phyloP scores from a whole-genome alignment of 2,113 vertebrate genomes.

The Onychostruthus taczanowskii region DNA sequence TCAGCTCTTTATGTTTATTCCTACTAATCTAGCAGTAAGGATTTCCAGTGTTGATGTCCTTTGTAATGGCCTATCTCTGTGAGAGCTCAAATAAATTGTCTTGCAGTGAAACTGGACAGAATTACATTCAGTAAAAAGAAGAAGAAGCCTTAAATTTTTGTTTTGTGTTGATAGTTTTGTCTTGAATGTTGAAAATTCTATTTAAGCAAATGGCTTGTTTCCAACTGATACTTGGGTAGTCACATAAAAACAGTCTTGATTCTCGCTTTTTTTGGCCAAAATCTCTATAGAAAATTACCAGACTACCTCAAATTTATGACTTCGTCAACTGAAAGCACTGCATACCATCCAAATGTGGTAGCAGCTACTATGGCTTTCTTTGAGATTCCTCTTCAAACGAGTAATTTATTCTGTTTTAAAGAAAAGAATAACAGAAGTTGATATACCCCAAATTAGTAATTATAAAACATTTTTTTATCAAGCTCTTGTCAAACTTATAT shows the following conservation, averaged over 20 bases:
- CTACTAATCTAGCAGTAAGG: background rate
- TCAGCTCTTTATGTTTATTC: background rate
- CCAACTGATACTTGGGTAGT: background rate
- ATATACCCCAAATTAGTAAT: background rate
- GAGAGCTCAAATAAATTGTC: background rate
- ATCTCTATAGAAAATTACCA: background rate
- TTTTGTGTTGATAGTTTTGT: background rate
- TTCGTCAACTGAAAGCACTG: background rate
- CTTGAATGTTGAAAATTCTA: background rate
- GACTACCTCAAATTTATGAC: background rate
- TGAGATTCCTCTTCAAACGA: background rate
- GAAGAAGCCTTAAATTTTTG: background rate
- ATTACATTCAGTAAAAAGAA: background rate
- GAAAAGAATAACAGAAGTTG: background rate
- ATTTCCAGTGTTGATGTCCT: background rate
- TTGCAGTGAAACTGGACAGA: background rate
- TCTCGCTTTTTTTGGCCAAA: background rate
- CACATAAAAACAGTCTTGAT: background rate
- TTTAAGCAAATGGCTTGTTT: background rate
- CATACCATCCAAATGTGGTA: background rate
- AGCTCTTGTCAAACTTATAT: background rate
- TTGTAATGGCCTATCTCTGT: background rate
- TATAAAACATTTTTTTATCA: background rate
- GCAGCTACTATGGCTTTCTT: background rate
- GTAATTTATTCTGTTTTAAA: background rate